Evolutionary conservation across 2,797 vertebrate species (phyloP).

Genomic region (Strix occidentalis): DNA sequence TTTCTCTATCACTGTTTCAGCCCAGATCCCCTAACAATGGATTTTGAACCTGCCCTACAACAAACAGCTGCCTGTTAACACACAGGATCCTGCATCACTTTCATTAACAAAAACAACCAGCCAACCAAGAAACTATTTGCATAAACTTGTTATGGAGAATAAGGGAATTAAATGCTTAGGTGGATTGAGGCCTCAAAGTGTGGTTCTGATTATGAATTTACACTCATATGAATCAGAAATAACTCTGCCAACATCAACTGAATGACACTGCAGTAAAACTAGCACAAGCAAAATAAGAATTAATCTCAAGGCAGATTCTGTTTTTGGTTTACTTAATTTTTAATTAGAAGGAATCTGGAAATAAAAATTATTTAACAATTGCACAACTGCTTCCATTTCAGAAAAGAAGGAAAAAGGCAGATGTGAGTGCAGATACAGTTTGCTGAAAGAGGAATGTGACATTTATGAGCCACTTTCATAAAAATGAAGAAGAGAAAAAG

Average conservation of each 20-base stretch:
- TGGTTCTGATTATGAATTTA: background rate
- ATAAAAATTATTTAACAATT: background rate
- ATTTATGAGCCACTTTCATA: background rate
- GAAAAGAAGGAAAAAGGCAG: background rate
- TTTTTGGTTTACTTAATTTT: background rate
- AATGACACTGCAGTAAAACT: background rate
- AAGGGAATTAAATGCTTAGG: constrained; percentile 12
- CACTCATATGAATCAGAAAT: background rate
- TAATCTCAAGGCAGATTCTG: background rate
- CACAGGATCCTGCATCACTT: background rate
- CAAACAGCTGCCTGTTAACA: background rate
- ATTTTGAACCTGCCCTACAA: background rate
- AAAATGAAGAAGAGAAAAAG: background rate
- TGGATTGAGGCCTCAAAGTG: background rate
- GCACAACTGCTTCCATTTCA: background rate
- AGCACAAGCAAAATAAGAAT: background rate
- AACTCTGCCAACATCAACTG: background rate
- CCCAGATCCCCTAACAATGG: background rate
- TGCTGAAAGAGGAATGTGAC: background rate
- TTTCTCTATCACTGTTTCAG: background rate
- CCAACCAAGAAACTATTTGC: constrained; percentile 5
- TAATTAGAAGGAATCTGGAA: background rate
- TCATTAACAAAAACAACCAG: background rate
- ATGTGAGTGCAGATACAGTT: background rate
- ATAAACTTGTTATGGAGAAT: background rate